Percentiles rank a stretch among this genome's conserved stretches.
Evolutionary conservation across 2,113 vertebrate genomes (phyloP).

Genomic region (Xiphorhynchus elegans): DNA sequence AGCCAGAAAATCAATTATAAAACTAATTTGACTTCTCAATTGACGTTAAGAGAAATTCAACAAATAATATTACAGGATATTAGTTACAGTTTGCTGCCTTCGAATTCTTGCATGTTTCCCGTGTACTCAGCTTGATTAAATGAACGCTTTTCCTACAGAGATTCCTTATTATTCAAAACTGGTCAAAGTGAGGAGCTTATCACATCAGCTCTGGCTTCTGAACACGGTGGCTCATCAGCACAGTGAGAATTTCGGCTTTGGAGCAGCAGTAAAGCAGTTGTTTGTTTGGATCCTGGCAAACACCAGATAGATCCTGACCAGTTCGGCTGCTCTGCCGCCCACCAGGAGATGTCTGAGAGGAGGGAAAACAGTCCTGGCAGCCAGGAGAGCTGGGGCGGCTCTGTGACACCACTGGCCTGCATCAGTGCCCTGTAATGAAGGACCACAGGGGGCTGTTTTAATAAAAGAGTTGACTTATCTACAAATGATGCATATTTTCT

Average conservation of each 20-base stretch:
- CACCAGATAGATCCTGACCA: not conserved
- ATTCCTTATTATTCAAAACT: conserved; percentile 37
- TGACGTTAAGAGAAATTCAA: conserved; percentile 65
- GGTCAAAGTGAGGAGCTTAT: not conserved
- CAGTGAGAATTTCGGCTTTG: not conserved
- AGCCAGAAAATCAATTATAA: conserved; percentile 71
- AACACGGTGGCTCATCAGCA: not conserved
- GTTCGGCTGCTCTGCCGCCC: not conserved
- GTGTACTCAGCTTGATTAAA: conserved; percentile 38
- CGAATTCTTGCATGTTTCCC: conserved; percentile 51
- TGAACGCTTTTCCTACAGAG: conserved; percentile 17
- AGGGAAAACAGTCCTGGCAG: not conserved
- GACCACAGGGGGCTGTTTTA: not conserved
- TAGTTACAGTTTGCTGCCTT: conserved; percentile 61
- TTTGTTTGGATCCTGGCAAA: not conserved
- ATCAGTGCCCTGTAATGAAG: rapidly evolving
- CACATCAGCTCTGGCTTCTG: not conserved
- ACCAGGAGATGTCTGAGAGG: not conserved
- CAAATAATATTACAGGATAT: conserved; percentile 67
- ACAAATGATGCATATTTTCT: not conserved
- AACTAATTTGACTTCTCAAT: conserved; percentile 71
- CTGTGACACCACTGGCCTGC: not conserved
- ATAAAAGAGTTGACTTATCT: not conserved
- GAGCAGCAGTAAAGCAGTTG: not conserved
- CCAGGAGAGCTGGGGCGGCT: not conserved